Evolutionary conservation across 1,140 invertebrate species (phyloP).

Genomic region (Drosophila ananassae): DNA sequence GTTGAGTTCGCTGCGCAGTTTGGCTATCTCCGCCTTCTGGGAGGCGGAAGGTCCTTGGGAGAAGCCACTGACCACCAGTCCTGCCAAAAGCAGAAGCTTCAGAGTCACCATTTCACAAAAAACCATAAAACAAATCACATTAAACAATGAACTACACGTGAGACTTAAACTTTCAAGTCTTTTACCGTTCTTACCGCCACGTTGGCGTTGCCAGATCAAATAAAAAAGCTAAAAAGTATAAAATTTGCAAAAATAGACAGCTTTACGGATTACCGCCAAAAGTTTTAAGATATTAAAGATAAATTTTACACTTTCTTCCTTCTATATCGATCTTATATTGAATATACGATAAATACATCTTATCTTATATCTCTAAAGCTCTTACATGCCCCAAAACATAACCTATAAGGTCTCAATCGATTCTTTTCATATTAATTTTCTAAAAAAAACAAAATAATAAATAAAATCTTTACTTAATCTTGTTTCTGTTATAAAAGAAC

Average conservation of each 20-base stretch:
- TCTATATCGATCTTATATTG: background rate
- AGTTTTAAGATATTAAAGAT: no score
- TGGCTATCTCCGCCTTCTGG: constrained; percentile 57
- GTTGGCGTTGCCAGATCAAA: constrained; percentile 3
- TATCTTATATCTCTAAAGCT: no score
- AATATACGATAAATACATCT: no score
- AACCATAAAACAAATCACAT: constrained; percentile 6
- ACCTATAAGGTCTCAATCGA: no score
- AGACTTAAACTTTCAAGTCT: constrained; percentile 1
- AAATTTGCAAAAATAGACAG: background rate
- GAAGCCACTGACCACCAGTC: constrained; percentile 4
- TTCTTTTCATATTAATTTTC: no score
- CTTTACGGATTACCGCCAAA: background rate
- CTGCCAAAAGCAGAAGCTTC: constrained; percentile 16
- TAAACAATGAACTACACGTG: constrained; percentile 20
- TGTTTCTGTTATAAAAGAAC: background rate
- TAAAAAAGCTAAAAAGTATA: background rate
- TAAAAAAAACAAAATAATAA: no score
- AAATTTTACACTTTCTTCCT: background rate
- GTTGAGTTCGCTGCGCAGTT: constrained; percentile 59
- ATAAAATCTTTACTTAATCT: no score
- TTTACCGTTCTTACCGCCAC: constrained; percentile 35
- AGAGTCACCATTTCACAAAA: constrained; percentile 1
- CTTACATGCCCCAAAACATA: no score
- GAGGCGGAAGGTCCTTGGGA: background rate